Evolutionary conservation across 2,797 vertebrate genomes (phyloP).

Genomic region (Channa striata): DNA sequence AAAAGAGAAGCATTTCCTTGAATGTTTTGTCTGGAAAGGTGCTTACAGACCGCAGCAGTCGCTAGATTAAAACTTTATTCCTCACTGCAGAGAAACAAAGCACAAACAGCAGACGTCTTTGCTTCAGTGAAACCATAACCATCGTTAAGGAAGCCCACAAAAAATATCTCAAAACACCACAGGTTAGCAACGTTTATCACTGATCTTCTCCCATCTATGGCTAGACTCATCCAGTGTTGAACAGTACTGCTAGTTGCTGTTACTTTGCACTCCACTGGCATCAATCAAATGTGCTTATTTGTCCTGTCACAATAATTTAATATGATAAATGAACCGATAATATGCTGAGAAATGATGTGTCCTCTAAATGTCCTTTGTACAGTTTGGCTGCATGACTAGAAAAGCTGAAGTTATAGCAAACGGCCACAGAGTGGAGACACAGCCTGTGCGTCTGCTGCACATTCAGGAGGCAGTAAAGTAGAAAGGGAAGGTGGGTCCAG

Average conservation of each 20-base stretch:
- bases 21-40: no score
- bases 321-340: conserved; percentile 65
- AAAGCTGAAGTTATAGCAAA: conserved; percentile 12
- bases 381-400: conserved; percentile 21
- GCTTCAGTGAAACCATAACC: no score
- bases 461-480: background rate
- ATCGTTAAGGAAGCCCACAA: no score
- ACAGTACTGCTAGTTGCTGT: background rate
- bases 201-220: background rate
- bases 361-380: conserved; percentile 75
- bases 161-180: background rate
- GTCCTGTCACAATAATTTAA: conserved; percentile 47
- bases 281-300: conserved; percentile 52
- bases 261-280: conserved; percentile 7
- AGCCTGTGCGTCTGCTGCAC: conserved; percentile 10
- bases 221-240: background rate
- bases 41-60: no score
- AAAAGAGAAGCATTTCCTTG: no score
- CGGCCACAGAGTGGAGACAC: conserved; percentile 45
- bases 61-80: no score
- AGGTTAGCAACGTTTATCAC: background rate
- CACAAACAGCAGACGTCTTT: no score
- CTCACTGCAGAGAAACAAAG: no score
- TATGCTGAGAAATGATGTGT: conserved; percentile 52
- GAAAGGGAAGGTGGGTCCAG: background rate